These are phyloP conservation scores for Drosophila siamana DNA, from an alignment of 2,888 invertebrate genomes.

Conservation along the genomic window DNA sequence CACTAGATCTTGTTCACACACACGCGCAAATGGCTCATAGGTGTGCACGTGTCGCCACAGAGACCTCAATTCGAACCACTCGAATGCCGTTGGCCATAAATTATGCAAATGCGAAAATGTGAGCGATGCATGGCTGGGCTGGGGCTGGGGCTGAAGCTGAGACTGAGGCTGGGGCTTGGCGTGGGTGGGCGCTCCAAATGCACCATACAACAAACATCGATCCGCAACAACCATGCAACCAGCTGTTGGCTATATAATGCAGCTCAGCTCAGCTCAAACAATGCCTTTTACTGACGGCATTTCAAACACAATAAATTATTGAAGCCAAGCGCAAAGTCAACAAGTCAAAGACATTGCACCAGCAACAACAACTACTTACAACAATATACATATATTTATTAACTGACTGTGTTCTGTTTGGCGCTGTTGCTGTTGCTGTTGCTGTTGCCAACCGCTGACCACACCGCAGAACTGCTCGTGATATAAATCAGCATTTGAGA, in stretches of 20 bases:
- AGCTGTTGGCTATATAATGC: constrained; percentile 70
- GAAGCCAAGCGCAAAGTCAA: constrained; percentile 73
- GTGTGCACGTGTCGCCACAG: constrained; percentile 44
- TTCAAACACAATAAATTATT: constrained; percentile 77
- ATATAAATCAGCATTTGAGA: constrained; percentile 70
- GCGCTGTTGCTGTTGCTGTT: constrained; percentile 58
- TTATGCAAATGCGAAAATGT: constrained; percentile 48
- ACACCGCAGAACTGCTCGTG: constrained; percentile 45
- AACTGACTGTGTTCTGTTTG: constrained; percentile 20
- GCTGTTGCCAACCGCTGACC: constrained; percentile 56
- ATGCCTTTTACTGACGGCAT: constrained; percentile 71
- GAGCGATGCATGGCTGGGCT: constrained; percentile 9
- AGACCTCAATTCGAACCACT: constrained; percentile 21
- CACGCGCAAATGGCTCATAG: background rate
- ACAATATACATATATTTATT: constrained; percentile 30
- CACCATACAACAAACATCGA: constrained; percentile 18
- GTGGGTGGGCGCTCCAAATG: constrained; percentile 66
- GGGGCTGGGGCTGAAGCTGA: constrained; percentile 1
- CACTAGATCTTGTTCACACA: constrained; percentile 2
- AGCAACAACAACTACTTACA: constrained; percentile 21
- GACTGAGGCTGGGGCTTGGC: constrained; percentile 20
- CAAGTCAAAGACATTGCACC: constrained; percentile 74
- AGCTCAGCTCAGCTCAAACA: constrained; percentile 58
- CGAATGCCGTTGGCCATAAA: constrained; percentile 44
- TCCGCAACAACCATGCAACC: constrained; percentile 31